These are phyloP conservation scores for Lophotriccus pileatus DNA, from an alignment of 2,797 vertebrate genomes.

Conservation along the genomic window DNA sequence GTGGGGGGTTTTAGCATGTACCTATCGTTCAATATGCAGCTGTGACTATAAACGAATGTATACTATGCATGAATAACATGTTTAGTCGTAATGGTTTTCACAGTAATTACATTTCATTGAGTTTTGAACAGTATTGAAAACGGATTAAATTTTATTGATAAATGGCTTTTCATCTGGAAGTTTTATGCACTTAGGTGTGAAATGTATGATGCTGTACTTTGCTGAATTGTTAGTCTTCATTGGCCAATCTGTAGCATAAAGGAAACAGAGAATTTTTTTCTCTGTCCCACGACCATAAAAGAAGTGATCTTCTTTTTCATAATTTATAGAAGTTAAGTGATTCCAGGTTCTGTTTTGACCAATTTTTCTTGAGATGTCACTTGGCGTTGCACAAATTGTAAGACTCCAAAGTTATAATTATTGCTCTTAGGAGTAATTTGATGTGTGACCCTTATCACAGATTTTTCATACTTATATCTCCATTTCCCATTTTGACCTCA, in stretches of 20 bases:
- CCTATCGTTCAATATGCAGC: not conserved
- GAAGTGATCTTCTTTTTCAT: not conserved
- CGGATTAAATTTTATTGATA: not conserved
- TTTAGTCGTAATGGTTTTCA: not conserved
- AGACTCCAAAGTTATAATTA: not conserved
- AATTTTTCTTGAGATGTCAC: not conserved
- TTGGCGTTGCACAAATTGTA: not conserved
- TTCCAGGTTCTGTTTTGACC: not conserved
- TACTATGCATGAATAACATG: not conserved
- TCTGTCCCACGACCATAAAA: not conserved
- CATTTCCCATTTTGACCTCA: not conserved
- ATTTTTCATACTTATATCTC: not conserved
- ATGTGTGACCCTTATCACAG: rapidly evolving
- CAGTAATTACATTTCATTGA: not conserved
- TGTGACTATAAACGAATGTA: not conserved
- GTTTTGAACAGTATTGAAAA: not conserved
- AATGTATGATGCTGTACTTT: not conserved
- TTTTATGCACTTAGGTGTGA: not conserved
- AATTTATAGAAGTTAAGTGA: not conserved
- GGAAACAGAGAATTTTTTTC: not conserved
- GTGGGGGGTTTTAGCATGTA: rapidly evolving
- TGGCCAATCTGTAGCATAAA: not conserved
- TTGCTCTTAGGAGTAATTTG: not conserved
- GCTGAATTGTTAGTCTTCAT: not conserved
- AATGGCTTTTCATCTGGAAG: not conserved